Base-by-base conservation (phyloP, 2,797 vertebrate genomes). In the Anabacerthia variegaticeps region DNA sequence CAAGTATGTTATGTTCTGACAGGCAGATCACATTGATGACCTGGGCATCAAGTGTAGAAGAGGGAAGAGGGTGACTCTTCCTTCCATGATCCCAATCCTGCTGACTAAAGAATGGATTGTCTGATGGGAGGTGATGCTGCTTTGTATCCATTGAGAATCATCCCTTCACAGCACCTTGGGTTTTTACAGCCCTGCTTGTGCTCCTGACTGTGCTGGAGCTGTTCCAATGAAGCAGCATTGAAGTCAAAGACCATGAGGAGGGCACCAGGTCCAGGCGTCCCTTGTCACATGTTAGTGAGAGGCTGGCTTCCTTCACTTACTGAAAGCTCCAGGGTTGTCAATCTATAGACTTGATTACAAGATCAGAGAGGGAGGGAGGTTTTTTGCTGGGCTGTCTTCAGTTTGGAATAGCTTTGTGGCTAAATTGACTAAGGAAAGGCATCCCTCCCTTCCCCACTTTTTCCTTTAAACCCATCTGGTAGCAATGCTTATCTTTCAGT, bases 371-470 rank as follows among this genome's bases (percentile, higher is more conserved):
- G 6, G 19, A 8, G 39, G 9, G 7, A 52, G 6, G 1, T 46
- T 2, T 48, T 80, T 37, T 67, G 1, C 39, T 59, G 52, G 8
- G 1, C 9, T 80, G 66, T 44, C 14, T 67, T 66, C 18, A 34
- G 7, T 52, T 68, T 39, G 7, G 15, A 41, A 14, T 48, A 61
- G 16, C 24, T 88, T 48, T 5, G 2, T 78, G 58, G 14, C 12
- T 41, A 14, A 76, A 52, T 54, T 83, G 83, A 48, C 17, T 49
- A 43, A 32, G 36, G 24, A 39, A 61, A 46, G 21, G 7, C 7
- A 21, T 32, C 6, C 8, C 28, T 8, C 7, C 4, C 23, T 48
- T 1, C 1, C 1, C 0, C 0, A 0, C 5, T 58, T 55, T 63
- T 49, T 51, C 46, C 10, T 67, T 41, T 36, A 48, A 73, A 55